Evolutionary conservation across 2,113 vertebrate genomes (phyloP), one percentile per base, ranked within the genome.

Genomic region (Bucco capensis): DNA sequence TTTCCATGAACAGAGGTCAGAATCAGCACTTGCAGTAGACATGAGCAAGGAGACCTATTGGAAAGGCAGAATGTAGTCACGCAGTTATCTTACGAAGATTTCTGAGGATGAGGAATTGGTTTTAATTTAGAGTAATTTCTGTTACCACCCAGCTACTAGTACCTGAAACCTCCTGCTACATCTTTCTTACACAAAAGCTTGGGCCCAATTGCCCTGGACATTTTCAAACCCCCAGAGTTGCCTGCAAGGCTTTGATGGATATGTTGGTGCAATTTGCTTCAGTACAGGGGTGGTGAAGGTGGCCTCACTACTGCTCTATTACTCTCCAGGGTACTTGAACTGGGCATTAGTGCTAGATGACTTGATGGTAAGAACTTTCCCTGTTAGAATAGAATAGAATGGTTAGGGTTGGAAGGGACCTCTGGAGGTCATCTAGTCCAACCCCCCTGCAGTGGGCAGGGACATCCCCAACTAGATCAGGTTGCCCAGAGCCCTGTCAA

Each of bases 251-350:
- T 2, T 7, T 35, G 19, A 5, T 38, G 27, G 78, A 28, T 14
- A 33, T 42, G 3, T 27, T 57, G 40, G 4, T 66, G 3, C 11
- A 1, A 1, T 57, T 73, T 83, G 8, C 24, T 16, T 17, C 37
- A 42, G 8, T 6, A 33, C 35, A 72, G 25, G 46, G 76, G 30
- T 12, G 7, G 8, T 30, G 14, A 92, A 46, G 22, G 38, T 42
- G 58, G 5, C 18, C 12, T 2, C 1, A 7, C 30, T 64, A 6
- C 18, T 6, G 1, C 14, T 61, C 22, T 12, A 5, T 61, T 76
- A 35, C 17, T 62, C 50, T 83, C 35, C 27, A 60, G 31, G 6
- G 22, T 21, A 58, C 57, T 84, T 35, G n/a, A 78, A 66, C 35
- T 23, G 50, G 24, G 5, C 1, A 0, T 6, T 14, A 67, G 7